These are phyloP conservation scores for Clavelina lepadiformis DNA, from an alignment of 23 tunicate species.

Conservation along the genomic window DNA sequence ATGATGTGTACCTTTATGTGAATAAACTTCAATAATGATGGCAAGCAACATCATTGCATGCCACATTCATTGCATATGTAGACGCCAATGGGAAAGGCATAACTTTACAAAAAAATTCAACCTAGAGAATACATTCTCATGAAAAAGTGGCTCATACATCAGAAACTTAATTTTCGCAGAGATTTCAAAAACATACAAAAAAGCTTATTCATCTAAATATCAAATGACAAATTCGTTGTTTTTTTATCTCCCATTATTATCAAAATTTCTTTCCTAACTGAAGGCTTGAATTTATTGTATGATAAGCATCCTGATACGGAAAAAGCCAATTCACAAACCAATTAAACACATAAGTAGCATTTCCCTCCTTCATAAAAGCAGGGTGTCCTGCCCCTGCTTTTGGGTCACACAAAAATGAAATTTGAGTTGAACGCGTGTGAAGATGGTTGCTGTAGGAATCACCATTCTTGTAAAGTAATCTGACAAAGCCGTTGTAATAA, in stretches of 20 bases:
- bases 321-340: constrained; percentile 18
- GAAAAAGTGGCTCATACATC: no score
- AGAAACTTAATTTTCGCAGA: no score
- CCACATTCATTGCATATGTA: neutral
- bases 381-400: constrained; percentile 49
- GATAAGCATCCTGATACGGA: neutral
- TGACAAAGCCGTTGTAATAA: constrained; percentile 56
- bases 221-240: no score
- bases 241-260: no score
- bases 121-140: no score
- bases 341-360: constrained; percentile 52
- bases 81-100: neutral
- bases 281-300: no score
- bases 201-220: no score
- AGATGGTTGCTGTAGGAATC: constrained; percentile 42
- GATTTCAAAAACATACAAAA: no score
- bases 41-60: neutral
- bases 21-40: neutral
- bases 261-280: no score
- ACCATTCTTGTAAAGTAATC: constrained; percentile 41
- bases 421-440: constrained; percentile 47
- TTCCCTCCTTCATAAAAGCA: constrained; percentile 36
- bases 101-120: neutral
- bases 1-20: constrained; percentile 56
- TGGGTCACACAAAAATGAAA: constrained; percentile 60